Evolutionary conservation across 1,140 invertebrate genomes (phyloP).

Genomic region (Mamestra configurata): DNA sequence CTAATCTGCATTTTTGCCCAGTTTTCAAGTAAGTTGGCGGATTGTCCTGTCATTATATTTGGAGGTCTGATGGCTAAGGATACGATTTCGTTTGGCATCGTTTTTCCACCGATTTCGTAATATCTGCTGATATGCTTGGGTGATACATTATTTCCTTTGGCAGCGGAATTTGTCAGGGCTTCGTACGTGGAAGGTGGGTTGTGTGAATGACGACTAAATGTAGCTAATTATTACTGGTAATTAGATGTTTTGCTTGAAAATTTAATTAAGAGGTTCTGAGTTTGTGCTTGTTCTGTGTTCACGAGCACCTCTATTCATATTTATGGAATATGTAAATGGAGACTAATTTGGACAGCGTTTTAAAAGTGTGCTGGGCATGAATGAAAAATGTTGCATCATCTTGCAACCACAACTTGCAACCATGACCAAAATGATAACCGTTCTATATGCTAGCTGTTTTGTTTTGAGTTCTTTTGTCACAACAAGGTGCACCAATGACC

Average conservation of each 20-base stretch:
- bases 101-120: conserved; percentile 57
- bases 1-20: background rate
- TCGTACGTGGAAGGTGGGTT: background rate
- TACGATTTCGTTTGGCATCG: conserved; percentile 78
- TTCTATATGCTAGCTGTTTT: no score
- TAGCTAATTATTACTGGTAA: background rate
- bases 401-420: no score
- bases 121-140: conserved; percentile 6
- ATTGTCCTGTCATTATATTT: conserved; percentile 80
- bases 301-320: background rate
- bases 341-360: background rate
- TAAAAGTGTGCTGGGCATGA: background rate
- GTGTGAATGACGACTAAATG: conserved; percentile 9
- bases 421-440: no score
- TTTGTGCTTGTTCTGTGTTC: conserved; percentile 1
- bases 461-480: no score
- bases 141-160: conserved; percentile 42
- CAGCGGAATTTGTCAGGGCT: conserved; percentile 42
- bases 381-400: background rate
- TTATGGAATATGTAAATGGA: conserved; percentile 4
- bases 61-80: conserved; percentile 74
- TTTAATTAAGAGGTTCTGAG: background rate
- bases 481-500: no score
- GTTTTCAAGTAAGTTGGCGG: conserved; percentile 47
- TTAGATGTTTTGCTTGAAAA: background rate